These are phyloP conservation scores for Drosophila busckii DNA, from an alignment of 1,140 invertebrate genomes.

Conservation along the genomic window DNA sequence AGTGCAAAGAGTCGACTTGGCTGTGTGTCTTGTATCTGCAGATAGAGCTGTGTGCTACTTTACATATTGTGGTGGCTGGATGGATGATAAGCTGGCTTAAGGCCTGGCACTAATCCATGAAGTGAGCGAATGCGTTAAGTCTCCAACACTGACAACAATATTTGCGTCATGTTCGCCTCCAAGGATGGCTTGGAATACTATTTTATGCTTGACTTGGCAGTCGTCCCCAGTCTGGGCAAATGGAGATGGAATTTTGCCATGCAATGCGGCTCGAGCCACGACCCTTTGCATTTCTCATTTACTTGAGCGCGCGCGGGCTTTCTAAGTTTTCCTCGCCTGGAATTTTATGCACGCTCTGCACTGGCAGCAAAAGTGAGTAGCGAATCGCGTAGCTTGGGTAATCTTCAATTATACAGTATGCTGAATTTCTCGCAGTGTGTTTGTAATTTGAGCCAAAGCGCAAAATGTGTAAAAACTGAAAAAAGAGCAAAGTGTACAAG, in stretches of 20 bases:
- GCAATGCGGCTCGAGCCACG: slow-evolving; percentile 41
- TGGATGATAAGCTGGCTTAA: no score
- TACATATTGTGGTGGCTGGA: no score
- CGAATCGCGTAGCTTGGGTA: no score
- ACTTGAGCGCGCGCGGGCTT: slow-evolving; percentile 32
- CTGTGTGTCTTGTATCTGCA: no score
- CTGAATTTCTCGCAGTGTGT: slow-evolving; percentile 36
- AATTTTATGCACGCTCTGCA: slow-evolving; percentile 56
- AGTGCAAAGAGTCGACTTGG: no score
- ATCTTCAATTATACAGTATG: not conserved
- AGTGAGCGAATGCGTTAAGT: slow-evolving; percentile 52
- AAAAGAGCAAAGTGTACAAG: slow-evolving; percentile 55
- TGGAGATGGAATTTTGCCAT: slow-evolving; percentile 69
- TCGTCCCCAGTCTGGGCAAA: slow-evolving; percentile 44
- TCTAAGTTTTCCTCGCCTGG: slow-evolving; percentile 57
- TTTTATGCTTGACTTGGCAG: slow-evolving; percentile 65
- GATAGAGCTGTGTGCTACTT: no score
- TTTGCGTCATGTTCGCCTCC: slow-evolving; percentile 12
- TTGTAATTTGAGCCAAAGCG: slow-evolving; percentile 60
- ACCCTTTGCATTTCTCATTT: slow-evolving; percentile 25
- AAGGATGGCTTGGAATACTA: slow-evolving; percentile 60
- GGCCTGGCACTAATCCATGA: no score
- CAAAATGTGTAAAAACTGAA: slow-evolving; percentile 67
- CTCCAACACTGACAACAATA: slow-evolving; percentile 9
- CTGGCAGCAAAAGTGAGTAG: slow-evolving; percentile 10